Evolutionary conservation across 2,797 vertebrate species (phyloP), one percentile per base, ranked within the genome.

Genomic region (Dryobates pubescens): DNA sequence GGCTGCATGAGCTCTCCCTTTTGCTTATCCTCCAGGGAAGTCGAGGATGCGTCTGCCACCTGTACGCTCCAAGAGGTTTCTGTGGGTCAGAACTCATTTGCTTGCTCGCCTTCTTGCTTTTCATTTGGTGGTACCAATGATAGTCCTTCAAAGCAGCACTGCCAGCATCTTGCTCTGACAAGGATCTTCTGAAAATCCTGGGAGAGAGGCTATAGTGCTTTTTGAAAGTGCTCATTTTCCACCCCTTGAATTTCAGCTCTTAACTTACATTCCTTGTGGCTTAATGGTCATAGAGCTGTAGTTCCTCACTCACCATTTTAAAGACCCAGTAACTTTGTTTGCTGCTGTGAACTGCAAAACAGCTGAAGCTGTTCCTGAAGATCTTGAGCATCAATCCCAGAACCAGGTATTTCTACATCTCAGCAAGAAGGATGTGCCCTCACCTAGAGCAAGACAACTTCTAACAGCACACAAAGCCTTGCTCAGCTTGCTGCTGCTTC

Each of bases 171-270:
- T 98, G 96, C 36, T 97, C 98, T 0, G 95, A 98, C 72, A 98
- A 74, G 2, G 97, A 98, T 80, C 98, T 97, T 76, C 70, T 82
- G 92, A 97, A 97, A 73, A 76, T 62, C 83, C 92, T 91, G 89
- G 95, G 94, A 91, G 94, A 79, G 32, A 95, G 68, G 58, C 93
- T 90, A 3, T 32, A 78, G n/a, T 95, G 96, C 82, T 96, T 98
- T 94, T 93, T 97, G 91, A 97, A 98, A 69, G 95, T 86, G 57
- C 87, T 98, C 96, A 98, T 98, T 88, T 96, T 97, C 92, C 70
- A 94, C 12, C 32, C 88, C 53, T 92, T 88, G 85, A 84, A 73
- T 89, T 88, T 84, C 27, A 49, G 77, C 17, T 29, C 67, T 87
- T 75, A 76, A 59, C 53, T 82, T 64, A 17, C 53, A 86, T 64